Conservation (phyloP, 1,140 invertebrate genomes). For the Hyphantria cunea region DNA sequence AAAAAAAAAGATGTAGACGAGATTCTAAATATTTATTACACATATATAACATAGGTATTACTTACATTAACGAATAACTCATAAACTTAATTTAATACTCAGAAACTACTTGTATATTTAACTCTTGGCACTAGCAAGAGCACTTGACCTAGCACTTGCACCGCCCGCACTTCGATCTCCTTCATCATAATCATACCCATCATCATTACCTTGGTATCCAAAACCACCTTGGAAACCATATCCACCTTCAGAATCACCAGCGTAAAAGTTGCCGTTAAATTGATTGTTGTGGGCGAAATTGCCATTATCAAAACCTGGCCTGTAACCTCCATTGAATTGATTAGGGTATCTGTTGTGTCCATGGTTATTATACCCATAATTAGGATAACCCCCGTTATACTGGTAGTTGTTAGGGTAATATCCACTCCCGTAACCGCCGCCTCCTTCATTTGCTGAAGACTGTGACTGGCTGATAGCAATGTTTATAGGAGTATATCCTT, state of each 20-base stretch:
- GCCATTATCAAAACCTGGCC: slow-evolving; percentile 52
- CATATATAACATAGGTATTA: neutral
- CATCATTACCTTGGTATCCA: slow-evolving; percentile 30
- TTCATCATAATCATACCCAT: slow-evolving; percentile 20
- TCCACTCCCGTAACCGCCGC: slow-evolving; percentile 51
- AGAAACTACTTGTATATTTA: neutral
- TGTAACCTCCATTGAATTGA: slow-evolving; percentile 23
- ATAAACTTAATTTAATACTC: neutral
- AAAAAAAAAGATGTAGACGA: too few species aligned
- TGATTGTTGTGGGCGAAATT: slow-evolving; percentile 59
- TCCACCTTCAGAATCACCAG: slow-evolving; percentile 33
- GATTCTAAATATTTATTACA: too few species aligned
- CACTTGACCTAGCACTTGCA: slow-evolving; percentile 7
- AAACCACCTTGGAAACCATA: slow-evolving; percentile 51
- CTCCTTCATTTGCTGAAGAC: slow-evolving; percentile 58
- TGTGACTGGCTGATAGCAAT: slow-evolving; percentile 74
- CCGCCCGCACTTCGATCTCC: neutral
- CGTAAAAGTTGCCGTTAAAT: slow-evolving; percentile 66
- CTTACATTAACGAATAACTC: neutral
- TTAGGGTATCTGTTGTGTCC: neutral
- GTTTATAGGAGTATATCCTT: slow-evolving; percentile 50
- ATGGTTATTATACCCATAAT: neutral
- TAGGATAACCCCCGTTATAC: slow-evolving; percentile 48
- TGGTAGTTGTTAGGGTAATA: slow-evolving; percentile 66
- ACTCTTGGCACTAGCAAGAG: slow-evolving; percentile 8